Evolutionary conservation across 2,113 vertebrate genomes (phyloP), one percentile per base, ranked within the genome.

Genomic region (Todiramphus saurophagus): DNA sequence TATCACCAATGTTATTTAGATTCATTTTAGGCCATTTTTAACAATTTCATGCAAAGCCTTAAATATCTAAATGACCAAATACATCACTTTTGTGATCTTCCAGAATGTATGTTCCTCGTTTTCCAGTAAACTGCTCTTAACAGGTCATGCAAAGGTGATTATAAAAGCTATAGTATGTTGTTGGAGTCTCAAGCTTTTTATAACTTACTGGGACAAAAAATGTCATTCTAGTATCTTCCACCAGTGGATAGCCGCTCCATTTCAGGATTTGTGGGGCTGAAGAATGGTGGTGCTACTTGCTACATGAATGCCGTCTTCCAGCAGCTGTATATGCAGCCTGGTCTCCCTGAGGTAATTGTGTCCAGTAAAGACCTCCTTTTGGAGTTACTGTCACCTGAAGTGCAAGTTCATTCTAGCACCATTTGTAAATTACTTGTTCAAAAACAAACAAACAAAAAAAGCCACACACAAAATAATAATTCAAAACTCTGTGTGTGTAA

Each of bases 231-330:
- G 99, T 99, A 99, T 96, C 99, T 99, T 16, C 99, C 99, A 19
- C 99, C 99, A 0, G 99, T 99, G 91, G 99, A 99, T 75, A 99
- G 99, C 96, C 98, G 99, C 33, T 99, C 99, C 27, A 97, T 98
- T 55, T 99, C 99, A 20, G 99, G 99, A 30, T 99, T 99, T 88
- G 99, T 99, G 83, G 99, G 99, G 4, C 95, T 99, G 91, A 99
- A 99, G 97, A 99, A 99, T 5, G 99, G 99, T 19, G 99, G 99
- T 9, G 99, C 99, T 21, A 99, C 99, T 2, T 99, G 99, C 97
- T 99, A 99, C 94, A 99, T 99, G 99, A 99, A 99, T 18, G 99
- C 99, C 0, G 99, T 99, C 86, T 99, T 99, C 97, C 99, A 99
- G 97, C 99, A 99, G 97, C 98, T 99, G 2, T 99, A 99, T 68